phyloP scores from a whole-genome alignment of 2,113 vertebrate species.

The Bubo blakistoni region DNA sequence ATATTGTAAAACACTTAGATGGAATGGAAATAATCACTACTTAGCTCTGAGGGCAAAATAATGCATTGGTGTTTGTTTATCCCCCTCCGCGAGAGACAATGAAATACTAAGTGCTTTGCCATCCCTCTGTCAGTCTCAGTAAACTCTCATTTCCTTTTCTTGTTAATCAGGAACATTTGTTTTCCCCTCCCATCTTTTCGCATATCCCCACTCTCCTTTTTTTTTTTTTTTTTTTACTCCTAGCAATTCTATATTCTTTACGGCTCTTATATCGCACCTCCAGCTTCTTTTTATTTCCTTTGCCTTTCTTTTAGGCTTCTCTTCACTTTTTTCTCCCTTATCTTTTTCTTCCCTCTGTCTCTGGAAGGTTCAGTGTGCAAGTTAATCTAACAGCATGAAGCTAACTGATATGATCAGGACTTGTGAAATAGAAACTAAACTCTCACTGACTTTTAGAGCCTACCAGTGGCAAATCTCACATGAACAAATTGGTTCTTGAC shows the following conservation, averaged over 20 bases:
- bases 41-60: background rate
- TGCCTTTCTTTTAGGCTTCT: background rate
- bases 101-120: background rate
- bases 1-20: background rate
- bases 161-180: background rate
- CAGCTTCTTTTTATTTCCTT: background rate
- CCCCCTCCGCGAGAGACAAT: background rate
- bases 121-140: background rate
- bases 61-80: background rate
- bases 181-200: background rate
- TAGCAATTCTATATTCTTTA: background rate
- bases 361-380: slow-evolving; percentile 4
- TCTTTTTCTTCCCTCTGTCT: background rate
- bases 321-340: background rate
- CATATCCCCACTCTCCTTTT: background rate
- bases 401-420: slow-evolving; percentile 19
- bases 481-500: slow-evolving; percentile 39
- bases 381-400: slow-evolving; percentile 25
- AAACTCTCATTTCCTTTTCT: background rate
- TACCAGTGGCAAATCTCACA: slow-evolving; percentile 11
- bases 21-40: background rate
- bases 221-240: background rate
- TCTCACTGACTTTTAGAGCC: slow-evolving; percentile 3
- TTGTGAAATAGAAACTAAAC: slow-evolving; percentile 46
- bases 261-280: background rate